Evolutionary conservation across 2,113 vertebrate genomes (phyloP).

Genomic region (Myodes glareolus): DNA sequence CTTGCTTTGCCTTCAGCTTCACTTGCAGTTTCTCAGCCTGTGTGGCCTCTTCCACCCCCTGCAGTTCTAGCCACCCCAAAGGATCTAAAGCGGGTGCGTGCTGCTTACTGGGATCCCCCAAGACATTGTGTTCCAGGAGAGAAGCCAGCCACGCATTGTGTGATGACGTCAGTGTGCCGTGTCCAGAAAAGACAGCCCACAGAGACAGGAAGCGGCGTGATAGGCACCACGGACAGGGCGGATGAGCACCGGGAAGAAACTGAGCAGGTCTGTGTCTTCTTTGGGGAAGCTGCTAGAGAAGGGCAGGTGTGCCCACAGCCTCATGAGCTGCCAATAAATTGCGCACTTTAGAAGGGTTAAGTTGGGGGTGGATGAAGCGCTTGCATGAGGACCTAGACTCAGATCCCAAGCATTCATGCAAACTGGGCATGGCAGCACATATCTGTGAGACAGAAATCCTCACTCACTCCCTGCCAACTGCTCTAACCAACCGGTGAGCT

Average conservation of each 20-base stretch:
- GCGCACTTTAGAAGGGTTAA: neutral
- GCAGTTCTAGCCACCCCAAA: neutral
- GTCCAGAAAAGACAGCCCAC: neutral
- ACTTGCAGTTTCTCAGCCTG: neutral
- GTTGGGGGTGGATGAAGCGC: neutral
- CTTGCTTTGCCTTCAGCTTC: neutral
- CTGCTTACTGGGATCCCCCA: accelerated
- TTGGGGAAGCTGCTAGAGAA: neutral
- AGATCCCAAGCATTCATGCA: neutral
- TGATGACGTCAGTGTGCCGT: too few species aligned
- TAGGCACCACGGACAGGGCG: too few species aligned
- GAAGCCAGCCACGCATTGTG: neutral
- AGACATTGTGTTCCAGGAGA: neutral
- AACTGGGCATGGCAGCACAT: too few species aligned
- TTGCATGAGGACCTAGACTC: too few species aligned
- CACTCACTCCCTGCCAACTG: too few species aligned
- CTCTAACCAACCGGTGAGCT: neutral
- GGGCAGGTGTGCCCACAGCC: neutral
- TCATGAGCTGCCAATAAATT: neutral
- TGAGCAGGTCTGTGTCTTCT: neutral
- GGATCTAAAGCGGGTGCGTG: accelerated
- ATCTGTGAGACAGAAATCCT: neutral
- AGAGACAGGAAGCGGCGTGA: neutral
- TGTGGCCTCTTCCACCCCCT: neutral
- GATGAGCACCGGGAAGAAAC: accelerated